These are phyloP conservation scores for Spodoptera picta DNA, from an alignment of 2,888 invertebrate species.

Conservation along the genomic window DNA sequence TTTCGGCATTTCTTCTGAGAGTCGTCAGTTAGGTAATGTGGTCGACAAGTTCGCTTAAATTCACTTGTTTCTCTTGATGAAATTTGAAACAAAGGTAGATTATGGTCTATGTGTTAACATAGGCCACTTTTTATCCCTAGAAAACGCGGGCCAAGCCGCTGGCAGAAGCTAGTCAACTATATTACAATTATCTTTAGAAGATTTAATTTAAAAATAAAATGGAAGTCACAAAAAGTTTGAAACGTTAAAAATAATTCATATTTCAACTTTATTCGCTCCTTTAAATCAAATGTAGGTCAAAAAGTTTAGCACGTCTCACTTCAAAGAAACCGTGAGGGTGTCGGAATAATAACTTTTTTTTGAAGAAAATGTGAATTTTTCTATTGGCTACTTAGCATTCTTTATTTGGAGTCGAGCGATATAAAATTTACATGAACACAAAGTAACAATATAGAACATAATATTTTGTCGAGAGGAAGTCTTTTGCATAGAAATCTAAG, in stretches of 20 bases:
- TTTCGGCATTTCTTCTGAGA: too few species aligned
- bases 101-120: too few species aligned
- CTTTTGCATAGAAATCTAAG: constrained; percentile 80
- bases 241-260: constrained; percentile 31
- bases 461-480: constrained; percentile 77
- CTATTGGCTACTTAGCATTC: constrained; percentile 69
- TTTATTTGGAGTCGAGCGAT: constrained; percentile 59
- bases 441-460: constrained; percentile 74
- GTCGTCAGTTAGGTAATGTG: too few species aligned
- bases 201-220: constrained; percentile 1
- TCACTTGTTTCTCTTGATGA: too few species aligned
- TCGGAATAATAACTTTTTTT: constrained; percentile 51
- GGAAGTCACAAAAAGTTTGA: neutral
- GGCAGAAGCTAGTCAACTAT: too few species aligned
- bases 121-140: too few species aligned
- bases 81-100: too few species aligned
- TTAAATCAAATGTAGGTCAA: constrained; percentile 38
- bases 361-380: constrained; percentile 60
- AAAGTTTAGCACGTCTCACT: constrained; percentile 36
- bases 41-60: too few species aligned
- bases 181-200: neutral
- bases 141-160: too few species aligned
- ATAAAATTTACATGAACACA: constrained; percentile 78
- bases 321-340: constrained; percentile 43
- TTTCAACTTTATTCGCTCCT: constrained; percentile 23